Percentiles rank a stretch among this genome's conserved stretches.
Conservation (phyloP, 1,140 invertebrate species). For the Ditylenchus dipsaci region DNA sequence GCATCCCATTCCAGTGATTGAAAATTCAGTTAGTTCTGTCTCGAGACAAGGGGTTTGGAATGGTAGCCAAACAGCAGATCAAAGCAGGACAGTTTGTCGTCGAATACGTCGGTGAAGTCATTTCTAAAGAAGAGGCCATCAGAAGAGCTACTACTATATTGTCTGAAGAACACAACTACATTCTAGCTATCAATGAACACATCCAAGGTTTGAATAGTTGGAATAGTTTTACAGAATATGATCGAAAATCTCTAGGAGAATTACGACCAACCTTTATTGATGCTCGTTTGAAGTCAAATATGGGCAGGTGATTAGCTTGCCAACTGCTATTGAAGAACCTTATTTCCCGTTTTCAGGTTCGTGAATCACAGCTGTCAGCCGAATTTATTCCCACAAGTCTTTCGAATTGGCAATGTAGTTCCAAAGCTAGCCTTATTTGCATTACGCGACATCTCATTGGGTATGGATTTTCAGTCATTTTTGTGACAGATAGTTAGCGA, state of each 20-base stretch:
- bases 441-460: constrained; percentile 26
- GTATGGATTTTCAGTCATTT: constrained; percentile 5
- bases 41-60: constrained; percentile 30
- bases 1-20: neutral
- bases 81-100: constrained; percentile 26
- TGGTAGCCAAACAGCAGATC: constrained; percentile 18
- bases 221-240: neutral
- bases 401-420: constrained; percentile 22
- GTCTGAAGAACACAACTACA: constrained; percentile 22
- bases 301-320: neutral
- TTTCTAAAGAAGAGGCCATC: constrained; percentile 23
- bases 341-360: constrained; percentile 89
- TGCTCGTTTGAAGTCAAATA: constrained; percentile 2
- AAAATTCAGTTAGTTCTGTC: constrained; percentile 1
- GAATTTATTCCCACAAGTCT: constrained; percentile 64
- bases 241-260: neutral
- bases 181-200: constrained; percentile 30
- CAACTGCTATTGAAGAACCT: neutral
- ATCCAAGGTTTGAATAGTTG: constrained; percentile 11
- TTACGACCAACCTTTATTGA: constrained; percentile 16
- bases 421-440: constrained; percentile 36
- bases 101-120: constrained; percentile 39
- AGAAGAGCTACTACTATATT: constrained; percentile 29
- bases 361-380: constrained; percentile 99
- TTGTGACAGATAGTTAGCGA: too few relatives aligned